Percentiles rank a stretch among this genome's conserved stretches.
Evolutionary conservation across 2,113 vertebrate species (phyloP).

Genomic region (Arenaria interpres): DNA sequence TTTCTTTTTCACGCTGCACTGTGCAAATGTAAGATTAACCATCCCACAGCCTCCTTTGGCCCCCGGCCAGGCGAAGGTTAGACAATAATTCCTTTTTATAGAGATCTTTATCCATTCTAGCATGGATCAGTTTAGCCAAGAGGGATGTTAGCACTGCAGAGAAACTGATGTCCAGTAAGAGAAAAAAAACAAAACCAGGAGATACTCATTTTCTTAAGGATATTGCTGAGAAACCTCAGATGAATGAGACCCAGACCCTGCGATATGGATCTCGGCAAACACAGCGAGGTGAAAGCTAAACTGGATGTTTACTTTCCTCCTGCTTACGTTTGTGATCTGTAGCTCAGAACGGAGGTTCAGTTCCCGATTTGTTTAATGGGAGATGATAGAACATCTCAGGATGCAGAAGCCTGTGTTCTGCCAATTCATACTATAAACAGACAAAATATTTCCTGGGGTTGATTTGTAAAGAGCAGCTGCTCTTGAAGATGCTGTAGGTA

Average conservation of each 20-base stretch:
- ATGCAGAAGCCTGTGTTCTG: neutral
- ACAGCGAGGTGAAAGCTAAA: neutral
- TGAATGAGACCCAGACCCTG: neutral
- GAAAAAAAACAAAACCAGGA: neutral
- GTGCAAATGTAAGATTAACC: neutral
- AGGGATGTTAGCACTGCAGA: neutral
- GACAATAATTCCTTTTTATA: neutral
- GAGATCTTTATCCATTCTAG: neutral
- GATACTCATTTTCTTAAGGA: neutral
- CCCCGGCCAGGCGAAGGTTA: neutral
- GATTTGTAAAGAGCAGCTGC: neutral
- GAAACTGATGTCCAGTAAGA: neutral
- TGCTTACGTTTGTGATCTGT: neutral
- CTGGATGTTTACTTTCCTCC: slow-evolving; percentile 7
- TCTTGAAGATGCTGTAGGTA: neutral
- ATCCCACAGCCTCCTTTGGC: neutral
- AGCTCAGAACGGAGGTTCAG: neutral
- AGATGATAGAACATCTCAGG: slow-evolving; percentile 34
- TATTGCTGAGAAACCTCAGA: neutral
- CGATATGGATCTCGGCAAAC: neutral
- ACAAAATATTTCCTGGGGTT: slow-evolving; percentile 11
- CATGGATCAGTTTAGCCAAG: neutral
- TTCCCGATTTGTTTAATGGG: neutral
- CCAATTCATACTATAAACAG: slow-evolving; percentile 16
- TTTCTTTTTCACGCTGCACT: neutral